A percentile compares a stretch with the other conserved stretches of the same genome.
Evolutionary conservation across 2,888 invertebrate species (phyloP).

Genomic region (Tetragnatha montana): DNA sequence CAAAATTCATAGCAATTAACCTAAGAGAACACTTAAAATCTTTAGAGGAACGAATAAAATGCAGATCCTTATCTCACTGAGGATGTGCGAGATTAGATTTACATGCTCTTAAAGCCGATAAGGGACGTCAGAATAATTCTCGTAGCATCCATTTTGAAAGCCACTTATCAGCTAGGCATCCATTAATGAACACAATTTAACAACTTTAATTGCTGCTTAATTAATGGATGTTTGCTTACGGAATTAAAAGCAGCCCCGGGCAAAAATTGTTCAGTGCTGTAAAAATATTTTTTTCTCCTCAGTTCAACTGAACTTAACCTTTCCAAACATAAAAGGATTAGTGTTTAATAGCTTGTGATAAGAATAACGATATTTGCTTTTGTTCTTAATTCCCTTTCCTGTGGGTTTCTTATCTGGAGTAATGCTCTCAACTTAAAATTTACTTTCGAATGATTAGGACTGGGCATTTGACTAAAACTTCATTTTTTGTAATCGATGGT

Average conservation of each 20-base stretch:
- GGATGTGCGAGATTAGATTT: constrained; percentile 36
- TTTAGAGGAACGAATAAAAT: constrained; percentile 9
- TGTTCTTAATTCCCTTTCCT: constrained; percentile 1
- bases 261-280: neutral
- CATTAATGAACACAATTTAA: constrained; percentile 52
- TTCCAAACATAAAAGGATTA: constrained; percentile 42
- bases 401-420: constrained; percentile 12
- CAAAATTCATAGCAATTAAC: constrained; percentile 4
- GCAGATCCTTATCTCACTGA: neutral
- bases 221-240: constrained; percentile 53
- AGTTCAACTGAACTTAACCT: constrained; percentile 8
- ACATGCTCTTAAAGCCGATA: constrained; percentile 7
- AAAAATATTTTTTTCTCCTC: neutral
- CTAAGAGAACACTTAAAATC: constrained; percentile 32
- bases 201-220: constrained; percentile 55
- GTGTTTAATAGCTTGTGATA: constrained; percentile 39
- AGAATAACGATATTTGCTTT: constrained; percentile 38
- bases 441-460: constrained; percentile 5
- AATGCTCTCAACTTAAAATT: constrained; percentile 16
- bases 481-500: constrained; percentile 4
- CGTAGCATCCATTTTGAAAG: constrained; percentile 35
- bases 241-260: constrained; percentile 52
- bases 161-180: constrained; percentile 41
- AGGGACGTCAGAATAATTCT: constrained; percentile 25
- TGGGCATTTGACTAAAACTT: constrained; percentile 22